Base-by-base conservation (phyloP, 1,140 invertebrate genomes). In the Lycorma delicatula region DNA sequence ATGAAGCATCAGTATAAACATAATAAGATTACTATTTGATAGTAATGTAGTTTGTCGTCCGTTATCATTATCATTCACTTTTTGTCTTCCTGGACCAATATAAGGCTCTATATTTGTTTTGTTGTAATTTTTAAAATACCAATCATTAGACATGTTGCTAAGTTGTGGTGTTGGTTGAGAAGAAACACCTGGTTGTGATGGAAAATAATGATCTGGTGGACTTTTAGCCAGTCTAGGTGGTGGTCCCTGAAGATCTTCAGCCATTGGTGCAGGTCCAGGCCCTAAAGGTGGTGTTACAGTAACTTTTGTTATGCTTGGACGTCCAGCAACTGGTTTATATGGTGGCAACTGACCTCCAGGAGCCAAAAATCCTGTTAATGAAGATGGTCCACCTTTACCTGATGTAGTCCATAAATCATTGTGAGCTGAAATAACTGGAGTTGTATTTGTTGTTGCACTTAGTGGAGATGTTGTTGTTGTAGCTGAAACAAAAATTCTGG, bases 121-220 rank as follows among this genome's bases (percentile, higher is more conserved):
- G 67, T 89, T 87, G 64, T 89, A 89, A 71, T 87, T 86, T 53
- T 81, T 80, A 68, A 84, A 89, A 67, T 89, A 89, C 86, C 86
- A 89, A 61, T 82, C 83, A 60, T 79, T 77, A 22, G 79, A 74
- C 64, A 77, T 75, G 22, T 78, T 64, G n/a, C n/a, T n/a, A n/a
- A n/a, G n/a, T 18, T 18, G 22, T 9, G 26, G 47, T n/a, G 28
- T 27, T 53, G 27, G 55, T 47, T 58, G 34, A 47, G 67, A 34
- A 36, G 59, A 27, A 62, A 64, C 18, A 22, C 18, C 41, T 7
- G 41, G 23, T 18, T 16, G 23, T 16, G 23, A 22, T 1, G 41
- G 41, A 16, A 44, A 61, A 54, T 65, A 58, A 52, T 66, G 58
- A 5, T 58, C 51, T 4, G 60, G 58, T 63, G 63, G 11, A 54